Evolutionary conservation across 2,113 vertebrate genomes (phyloP).

Genomic region (Sphaerodactylus townsendi): DNA sequence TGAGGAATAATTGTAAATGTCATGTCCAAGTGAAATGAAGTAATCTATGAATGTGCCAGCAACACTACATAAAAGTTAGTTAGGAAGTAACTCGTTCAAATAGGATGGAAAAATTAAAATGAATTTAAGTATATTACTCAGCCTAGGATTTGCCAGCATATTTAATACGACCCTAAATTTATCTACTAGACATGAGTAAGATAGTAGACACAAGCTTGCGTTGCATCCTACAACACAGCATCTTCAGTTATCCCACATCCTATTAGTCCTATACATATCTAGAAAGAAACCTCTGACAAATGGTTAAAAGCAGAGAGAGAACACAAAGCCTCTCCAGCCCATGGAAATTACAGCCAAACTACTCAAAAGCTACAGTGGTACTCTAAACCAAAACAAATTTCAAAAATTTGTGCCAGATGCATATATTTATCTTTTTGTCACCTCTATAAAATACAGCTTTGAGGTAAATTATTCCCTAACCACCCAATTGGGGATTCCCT

Average conservation of each 20-base stretch:
- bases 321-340: background rate
- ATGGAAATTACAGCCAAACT: background rate
- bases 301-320: background rate
- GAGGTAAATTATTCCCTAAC: conserved; percentile 15
- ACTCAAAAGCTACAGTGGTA: background rate
- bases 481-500: background rate
- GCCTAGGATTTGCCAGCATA: background rate
- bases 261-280: background rate
- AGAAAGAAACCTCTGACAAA: background rate
- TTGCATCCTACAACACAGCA: background rate
- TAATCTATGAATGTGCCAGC: conserved; percentile 50
- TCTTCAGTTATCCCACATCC: background rate
- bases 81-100: conserved; percentile 58
- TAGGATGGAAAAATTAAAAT: conserved; percentile 49
- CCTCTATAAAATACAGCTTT: background rate
- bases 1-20: background rate
- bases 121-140: conserved; percentile 32
- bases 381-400: background rate
- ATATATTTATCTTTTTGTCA: background rate
- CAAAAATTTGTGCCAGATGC: background rate
- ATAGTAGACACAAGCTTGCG: background rate
- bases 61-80: conserved; percentile 59
- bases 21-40: conserved; percentile 20
- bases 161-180: conserved; percentile 19
- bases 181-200: background rate